Percentiles rank a stretch among this genome's conserved stretches.
Evolutionary conservation across 2,113 vertebrate genomes (phyloP).

Genomic region (Cyphomyrus plagiostoma): DNA sequence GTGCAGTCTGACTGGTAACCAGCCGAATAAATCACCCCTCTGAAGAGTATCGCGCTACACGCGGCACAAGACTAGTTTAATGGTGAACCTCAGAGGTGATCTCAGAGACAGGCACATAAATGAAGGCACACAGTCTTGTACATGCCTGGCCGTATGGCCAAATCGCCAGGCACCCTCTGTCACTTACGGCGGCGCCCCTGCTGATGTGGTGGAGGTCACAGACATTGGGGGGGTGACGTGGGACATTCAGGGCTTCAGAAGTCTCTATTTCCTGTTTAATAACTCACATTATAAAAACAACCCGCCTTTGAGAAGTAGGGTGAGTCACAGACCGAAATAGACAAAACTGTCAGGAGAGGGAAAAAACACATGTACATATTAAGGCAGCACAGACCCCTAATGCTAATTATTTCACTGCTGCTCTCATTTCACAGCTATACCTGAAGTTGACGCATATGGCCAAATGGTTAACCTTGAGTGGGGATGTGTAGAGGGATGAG

Average conservation of each 20-base stretch:
- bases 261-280: background rate
- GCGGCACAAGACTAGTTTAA: background rate
- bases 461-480: background rate
- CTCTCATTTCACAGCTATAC: background rate
- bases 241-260: background rate
- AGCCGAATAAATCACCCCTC: background rate
- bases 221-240: too few species aligned
- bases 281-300: conserved; percentile 3
- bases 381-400: background rate
- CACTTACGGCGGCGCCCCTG: background rate
- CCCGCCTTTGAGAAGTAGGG: background rate
- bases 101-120: background rate
- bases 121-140: background rate
- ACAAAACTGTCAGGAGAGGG: background rate
- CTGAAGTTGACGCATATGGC: background rate
- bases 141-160: background rate
- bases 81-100: background rate
- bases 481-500: background rate
- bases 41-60: too few species aligned
- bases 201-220: too few species aligned
- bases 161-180: too few species aligned
- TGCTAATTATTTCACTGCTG: background rate
- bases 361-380: background rate
- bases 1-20: background rate
- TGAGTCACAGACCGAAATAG: background rate